Base-by-base conservation (phyloP, 1,140 invertebrate genomes). In the Pteromalus puparum region DNA sequence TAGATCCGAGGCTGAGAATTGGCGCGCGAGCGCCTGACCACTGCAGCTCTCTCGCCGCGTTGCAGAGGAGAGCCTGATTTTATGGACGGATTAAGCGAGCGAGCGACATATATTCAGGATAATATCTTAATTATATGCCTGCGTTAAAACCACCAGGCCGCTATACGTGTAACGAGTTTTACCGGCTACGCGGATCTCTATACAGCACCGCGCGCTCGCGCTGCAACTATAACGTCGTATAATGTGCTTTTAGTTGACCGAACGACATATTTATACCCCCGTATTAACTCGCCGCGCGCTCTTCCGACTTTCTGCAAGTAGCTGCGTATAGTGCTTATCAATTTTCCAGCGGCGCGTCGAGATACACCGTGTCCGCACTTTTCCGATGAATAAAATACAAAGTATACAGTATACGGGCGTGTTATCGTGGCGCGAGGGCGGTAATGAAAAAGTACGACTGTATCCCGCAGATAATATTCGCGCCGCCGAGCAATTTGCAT, bases 121-220 rank as follows among this genome's bases (percentile, higher is more conserved):
- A 46, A 76, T 53, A 72, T 78, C 67, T 83, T 78, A 83, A 77
- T 83, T 75, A 78, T 38, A 78, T n/a, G 67, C 42, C 42, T 61
- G 28, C 65, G 24, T 61, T 70, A 30, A 42, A 42, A 30, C 68
- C 26, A 26, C 13, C n/a, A n/a, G n/a, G 68, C 53, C 21, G 53
- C 53, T 61, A 42, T 61, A 53, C 2, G 12, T 53, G 12, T 21
- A 53, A 61, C 28, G 68, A 70, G 68, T 70, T 70, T 70, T 70
- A 70, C 26, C 68, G 28, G 28, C 68, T 30, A 30, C 10, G 68
- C 53, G 53, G 53, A 21, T 21, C 46, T 13, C 46, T 9, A n/a
- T n/a, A n/a, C n/a, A n/a, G 30, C 6, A 34, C 13, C 2, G 13
- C 2, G 46, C 46, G 15, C 46, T 9, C 53, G 15, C 46, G 13